A percentile compares a stretch with the other conserved stretches of the same genome.
These are phyloP conservation scores for Biston betularia DNA, from an alignment of 2,888 invertebrate species.

Conservation along the genomic window DNA sequence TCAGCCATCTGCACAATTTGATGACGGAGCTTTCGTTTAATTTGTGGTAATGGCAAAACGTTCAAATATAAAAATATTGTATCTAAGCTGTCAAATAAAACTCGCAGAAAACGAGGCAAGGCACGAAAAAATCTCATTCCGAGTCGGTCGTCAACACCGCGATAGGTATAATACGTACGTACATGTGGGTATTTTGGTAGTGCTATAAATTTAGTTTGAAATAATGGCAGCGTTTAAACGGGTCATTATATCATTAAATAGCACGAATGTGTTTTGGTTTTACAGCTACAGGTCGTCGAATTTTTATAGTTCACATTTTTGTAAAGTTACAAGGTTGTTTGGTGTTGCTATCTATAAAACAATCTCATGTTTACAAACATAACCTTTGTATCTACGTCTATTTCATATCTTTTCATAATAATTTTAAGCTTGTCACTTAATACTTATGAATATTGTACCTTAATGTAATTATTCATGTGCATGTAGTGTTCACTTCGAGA, in stretches of 20 bases:
- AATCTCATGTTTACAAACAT: conserved; percentile 1
- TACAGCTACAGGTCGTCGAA: conserved; percentile 20
- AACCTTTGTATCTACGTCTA: not conserved
- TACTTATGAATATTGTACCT: too few relatives aligned
- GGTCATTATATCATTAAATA: conserved; percentile 51
- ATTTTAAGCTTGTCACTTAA: too few relatives aligned
- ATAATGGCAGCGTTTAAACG: conserved; percentile 50
- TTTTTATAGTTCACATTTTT: conserved; percentile 19
- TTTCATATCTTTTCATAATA: not conserved
- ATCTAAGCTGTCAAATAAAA: conserved; percentile 31
- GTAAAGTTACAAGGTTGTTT: conserved; percentile 4
- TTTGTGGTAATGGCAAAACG: conserved; percentile 27
- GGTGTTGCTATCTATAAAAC: not conserved
- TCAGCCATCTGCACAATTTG: conserved; percentile 10
- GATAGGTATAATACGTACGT: conserved; percentile 34
- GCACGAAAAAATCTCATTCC: conserved; percentile 47
- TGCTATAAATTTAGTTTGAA: conserved; percentile 41
- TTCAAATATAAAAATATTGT: conserved; percentile 40
- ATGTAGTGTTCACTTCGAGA: too few relatives aligned
- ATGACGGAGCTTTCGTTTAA: conserved; percentile 22
- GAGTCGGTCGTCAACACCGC: conserved; percentile 34
- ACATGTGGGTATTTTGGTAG: conserved; percentile 54
- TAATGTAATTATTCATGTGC: too few relatives aligned
- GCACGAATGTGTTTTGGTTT: conserved; percentile 38
- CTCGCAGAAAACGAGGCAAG: conserved; percentile 47